Evolutionary conservation across 2,797 vertebrate genomes (phyloP).

Genomic region (Sebastes wilsoni): DNA sequence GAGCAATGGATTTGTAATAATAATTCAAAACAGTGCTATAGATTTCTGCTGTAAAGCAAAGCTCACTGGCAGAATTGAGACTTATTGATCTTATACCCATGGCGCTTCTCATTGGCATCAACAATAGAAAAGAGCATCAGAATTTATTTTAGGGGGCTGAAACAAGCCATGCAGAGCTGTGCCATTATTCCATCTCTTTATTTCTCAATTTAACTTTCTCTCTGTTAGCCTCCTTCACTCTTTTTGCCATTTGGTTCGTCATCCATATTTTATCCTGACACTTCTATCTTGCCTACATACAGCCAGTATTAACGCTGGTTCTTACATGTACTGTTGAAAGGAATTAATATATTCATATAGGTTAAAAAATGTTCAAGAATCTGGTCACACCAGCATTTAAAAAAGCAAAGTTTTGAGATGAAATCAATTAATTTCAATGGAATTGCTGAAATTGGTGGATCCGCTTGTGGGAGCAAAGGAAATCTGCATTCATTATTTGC

Average conservation of each 20-base stretch:
- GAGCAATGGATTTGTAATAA: constrained; percentile 72
- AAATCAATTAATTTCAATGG: background rate
- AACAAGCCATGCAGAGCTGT: constrained; percentile 22
- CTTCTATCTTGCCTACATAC: background rate
- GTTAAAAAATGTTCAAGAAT: background rate
- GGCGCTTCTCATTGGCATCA: constrained; percentile 44
- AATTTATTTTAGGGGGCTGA: constrained; percentile 22
- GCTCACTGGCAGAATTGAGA: constrained; percentile 61
- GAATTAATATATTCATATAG: background rate
- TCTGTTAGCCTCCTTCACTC: background rate
- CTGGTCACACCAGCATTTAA: background rate
- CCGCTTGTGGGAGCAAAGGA: fast-evolving
- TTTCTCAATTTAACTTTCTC: background rate
- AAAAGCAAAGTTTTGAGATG: background rate
- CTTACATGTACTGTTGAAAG: too few species aligned
- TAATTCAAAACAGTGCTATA: constrained; percentile 71
- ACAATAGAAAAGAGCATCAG: constrained; percentile 61
- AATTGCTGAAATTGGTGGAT: too few species aligned
- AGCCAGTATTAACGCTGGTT: background rate
- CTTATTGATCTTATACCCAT: constrained; percentile 65
- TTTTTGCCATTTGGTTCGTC: background rate
- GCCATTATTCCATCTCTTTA: constrained; percentile 7
- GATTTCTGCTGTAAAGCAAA: constrained; percentile 69
- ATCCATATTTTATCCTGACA: background rate
- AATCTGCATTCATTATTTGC: background rate